phyloP scores from a whole-genome alignment of 2,113 vertebrate genomes.

The Sylvilagus bachmani region DNA sequence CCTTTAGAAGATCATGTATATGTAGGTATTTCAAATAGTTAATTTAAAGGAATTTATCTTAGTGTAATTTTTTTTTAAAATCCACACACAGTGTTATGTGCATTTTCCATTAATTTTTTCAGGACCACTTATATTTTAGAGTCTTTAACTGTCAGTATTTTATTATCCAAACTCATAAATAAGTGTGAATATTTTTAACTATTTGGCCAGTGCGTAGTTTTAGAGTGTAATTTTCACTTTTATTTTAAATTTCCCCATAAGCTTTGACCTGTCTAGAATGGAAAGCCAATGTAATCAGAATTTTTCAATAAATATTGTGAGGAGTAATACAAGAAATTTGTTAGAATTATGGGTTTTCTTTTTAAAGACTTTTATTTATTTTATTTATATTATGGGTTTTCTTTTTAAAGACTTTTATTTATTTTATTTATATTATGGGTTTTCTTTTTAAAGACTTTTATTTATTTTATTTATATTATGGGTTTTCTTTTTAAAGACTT shows the following conservation, averaged over 20 bases:
- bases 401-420: no score
- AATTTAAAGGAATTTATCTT: no score
- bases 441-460: no score
- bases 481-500: no score
- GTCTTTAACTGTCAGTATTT: background rate
- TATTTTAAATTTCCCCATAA: background rate
- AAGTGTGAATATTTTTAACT: background rate
- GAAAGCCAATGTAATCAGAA: background rate
- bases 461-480: background rate
- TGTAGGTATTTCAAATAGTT: no score
- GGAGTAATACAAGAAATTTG: background rate
- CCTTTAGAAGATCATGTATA: background rate
- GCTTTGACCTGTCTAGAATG: background rate
- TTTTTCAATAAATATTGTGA: conserved; percentile 37
- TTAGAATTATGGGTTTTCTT: background rate
- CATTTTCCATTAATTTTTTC: no score
- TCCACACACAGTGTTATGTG: no score
- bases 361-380: no score
- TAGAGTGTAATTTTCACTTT: background rate
- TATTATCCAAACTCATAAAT: background rate
- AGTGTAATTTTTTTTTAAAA: no score
- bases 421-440: background rate
- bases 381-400: background rate
- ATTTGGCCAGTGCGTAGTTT: background rate
- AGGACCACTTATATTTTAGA: background rate